These are phyloP conservation scores for Pipistrellus pygmaeus DNA, from an alignment of 2,797 vertebrate genomes.

Conservation along the genomic window DNA sequence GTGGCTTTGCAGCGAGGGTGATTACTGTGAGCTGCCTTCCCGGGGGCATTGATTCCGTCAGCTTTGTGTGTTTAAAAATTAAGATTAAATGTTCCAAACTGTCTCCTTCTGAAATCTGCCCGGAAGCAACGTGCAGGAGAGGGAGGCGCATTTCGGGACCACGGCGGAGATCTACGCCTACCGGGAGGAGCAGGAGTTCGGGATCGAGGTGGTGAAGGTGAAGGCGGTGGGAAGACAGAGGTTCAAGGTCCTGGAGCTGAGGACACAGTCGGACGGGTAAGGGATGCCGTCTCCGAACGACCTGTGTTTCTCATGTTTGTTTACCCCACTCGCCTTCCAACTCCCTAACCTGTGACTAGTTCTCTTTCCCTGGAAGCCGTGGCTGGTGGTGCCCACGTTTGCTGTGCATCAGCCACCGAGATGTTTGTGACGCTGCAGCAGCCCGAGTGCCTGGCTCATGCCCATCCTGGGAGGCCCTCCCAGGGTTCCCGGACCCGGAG, in stretches of 20 bases:
- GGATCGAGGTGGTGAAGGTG: constrained; percentile 98
- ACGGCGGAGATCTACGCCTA: constrained; percentile 99
- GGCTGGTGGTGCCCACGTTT: background rate
- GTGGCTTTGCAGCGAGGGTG: background rate
- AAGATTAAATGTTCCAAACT: too few relatives aligned
- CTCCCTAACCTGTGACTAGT: background rate
- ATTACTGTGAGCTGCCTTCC: background rate
- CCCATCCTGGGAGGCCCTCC: background rate
- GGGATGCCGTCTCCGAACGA: constrained; percentile 52
- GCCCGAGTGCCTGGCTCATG: background rate
- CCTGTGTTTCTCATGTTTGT: background rate
- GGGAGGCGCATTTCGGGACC: constrained; percentile 94
- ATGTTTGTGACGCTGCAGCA: background rate
- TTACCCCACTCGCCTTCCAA: background rate
- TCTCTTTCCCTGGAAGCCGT: background rate
- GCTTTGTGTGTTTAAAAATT: accelerated
- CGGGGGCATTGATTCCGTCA: background rate
- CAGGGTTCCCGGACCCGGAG: background rate
- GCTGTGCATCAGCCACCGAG: background rate
- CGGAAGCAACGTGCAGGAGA: constrained; percentile 85
- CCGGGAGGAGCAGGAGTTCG: constrained; percentile 97
- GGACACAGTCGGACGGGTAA: constrained; percentile 98
- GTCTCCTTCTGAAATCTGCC: background rate
- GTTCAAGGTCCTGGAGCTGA: constrained; percentile 97
- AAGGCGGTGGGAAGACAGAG: constrained; percentile 98